Base-by-base conservation (phyloP, 2,888 invertebrate species). In the Meloe dianella region DNA sequence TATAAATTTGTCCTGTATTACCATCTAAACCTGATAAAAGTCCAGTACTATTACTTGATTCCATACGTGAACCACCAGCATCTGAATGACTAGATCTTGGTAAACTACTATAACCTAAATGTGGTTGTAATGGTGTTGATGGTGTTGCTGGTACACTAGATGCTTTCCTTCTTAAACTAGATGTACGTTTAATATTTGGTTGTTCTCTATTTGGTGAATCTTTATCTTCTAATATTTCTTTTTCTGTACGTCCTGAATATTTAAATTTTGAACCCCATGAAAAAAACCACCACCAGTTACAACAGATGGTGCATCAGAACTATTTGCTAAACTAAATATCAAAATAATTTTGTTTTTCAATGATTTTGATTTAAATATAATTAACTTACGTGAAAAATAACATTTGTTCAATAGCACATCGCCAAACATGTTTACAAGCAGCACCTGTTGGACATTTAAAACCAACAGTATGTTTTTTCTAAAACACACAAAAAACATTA, bases 371-470 rank as follows among this genome's bases (percentile, higher is more conserved):
- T n/a, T n/a, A 84, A 27, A 30, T 64, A n/a, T 22, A 17, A 41
- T 54, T 63, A 79, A 88, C 92, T 91, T 86, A 97, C 97, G 97
- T 98, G 85, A 97, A 98, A 86, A 98, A 98, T 74, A 97, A 87
- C 91, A 97, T 95, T 85, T 98, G 98, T 82, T 98, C 97, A 74
- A 98, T 95, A 59, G 97, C 96, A 86, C 97, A 97, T 81, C 95
- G 91, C 98, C 98, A 98, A 70, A 98, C 92, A 85, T 98, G 96
- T 74, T 97, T 92, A 82, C 97, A 97, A 62, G 96, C 92, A 56
- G 94, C 91, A 58, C 94, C 93, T 74, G 94, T 93, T 64, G 95
- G 93, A 85, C 98, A 98, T 84, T 96, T 96, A 86, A 96, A 98
- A 17, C 98, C 97, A 71, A 97, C 93, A 27, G 95, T 95, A 83